Evolutionary conservation across 2,797 vertebrate species (phyloP).

Genomic region (Sternotherus odoratus): DNA sequence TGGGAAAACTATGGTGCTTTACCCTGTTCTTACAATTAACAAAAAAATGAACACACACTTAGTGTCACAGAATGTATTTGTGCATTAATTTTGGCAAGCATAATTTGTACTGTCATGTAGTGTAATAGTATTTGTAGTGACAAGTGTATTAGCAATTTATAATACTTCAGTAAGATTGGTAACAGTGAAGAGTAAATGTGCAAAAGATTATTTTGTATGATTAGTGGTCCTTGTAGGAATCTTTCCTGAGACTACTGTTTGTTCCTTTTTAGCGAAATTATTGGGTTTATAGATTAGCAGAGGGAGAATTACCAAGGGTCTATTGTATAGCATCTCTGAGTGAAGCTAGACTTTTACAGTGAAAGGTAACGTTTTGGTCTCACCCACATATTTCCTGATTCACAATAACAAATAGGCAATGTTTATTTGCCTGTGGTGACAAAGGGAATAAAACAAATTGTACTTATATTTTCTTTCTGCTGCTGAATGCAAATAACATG

Average conservation of each 20-base stretch:
- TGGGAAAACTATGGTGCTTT: slow-evolving; percentile 30
- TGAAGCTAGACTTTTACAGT: slow-evolving; percentile 13
- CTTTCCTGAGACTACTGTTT: neutral
- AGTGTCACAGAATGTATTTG: neutral
- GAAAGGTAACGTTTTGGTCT: slow-evolving; percentile 34
- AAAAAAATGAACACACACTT: neutral
- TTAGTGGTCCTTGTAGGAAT: neutral
- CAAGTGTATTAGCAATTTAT: slow-evolving; percentile 11
- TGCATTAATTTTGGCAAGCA: slow-evolving; percentile 29
- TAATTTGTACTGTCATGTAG: neutral
- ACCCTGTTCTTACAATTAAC: neutral
- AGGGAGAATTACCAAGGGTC: neutral
- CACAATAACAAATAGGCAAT: neutral
- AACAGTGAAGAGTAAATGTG: slow-evolving; percentile 22
- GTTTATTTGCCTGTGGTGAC: neutral
- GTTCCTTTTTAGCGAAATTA: slow-evolving; percentile 23
- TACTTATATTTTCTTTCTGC: neutral
- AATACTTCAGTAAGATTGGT: slow-evolving; percentile 36
- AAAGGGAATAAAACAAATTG: neutral
- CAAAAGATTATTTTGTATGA: slow-evolving; percentile 20
- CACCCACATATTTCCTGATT: slow-evolving; percentile 30
- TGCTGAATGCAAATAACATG: slow-evolving; percentile 23
- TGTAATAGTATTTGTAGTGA: neutral
- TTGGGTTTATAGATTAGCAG: slow-evolving; percentile 9
- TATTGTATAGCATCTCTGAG: neutral